phyloP scores from a whole-genome alignment of 2,797 vertebrate species.

The Sebastes kiyomatsui region DNA sequence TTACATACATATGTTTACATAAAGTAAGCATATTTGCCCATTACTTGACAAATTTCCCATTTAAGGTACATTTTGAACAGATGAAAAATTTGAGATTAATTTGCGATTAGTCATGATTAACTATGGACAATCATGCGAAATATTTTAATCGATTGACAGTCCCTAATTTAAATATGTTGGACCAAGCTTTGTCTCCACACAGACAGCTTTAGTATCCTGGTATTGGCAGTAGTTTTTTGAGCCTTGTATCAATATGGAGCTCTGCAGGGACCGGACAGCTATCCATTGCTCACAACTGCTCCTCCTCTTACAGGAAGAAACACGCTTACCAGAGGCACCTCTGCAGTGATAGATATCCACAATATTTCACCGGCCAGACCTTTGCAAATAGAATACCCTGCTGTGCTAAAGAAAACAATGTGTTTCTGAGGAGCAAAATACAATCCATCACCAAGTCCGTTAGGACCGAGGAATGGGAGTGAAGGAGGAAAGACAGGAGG shows the following conservation, averaged over 20 bases:
- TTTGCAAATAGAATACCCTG: slow-evolving; percentile 99
- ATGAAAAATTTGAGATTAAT: too few relatives aligned
- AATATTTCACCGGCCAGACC: slow-evolving; percentile 92
- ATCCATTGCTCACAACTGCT: slow-evolving; percentile 63
- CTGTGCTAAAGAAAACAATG: slow-evolving; percentile 99
- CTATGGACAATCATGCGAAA: accelerated
- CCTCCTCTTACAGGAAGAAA: slow-evolving; percentile 65
- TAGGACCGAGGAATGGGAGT: slow-evolving; percentile 80
- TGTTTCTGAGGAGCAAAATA: slow-evolving; percentile 96
- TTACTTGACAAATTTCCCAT: too few relatives aligned
- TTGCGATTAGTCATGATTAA: too few relatives aligned
- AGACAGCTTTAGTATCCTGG: slow-evolving; percentile 2
- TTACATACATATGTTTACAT: too few relatives aligned
- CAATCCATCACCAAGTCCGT: slow-evolving; percentile 95
- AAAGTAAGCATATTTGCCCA: too few relatives aligned
- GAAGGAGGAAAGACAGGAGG: slow-evolving; percentile 71
- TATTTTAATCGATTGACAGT: not conserved
- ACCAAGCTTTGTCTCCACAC: not conserved
- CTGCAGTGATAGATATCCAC: slow-evolving; percentile 92
- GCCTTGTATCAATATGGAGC: slow-evolving; percentile 36
- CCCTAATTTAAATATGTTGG: not conserved
- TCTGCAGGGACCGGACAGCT: slow-evolving; percentile 55
- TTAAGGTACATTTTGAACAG: too few relatives aligned
- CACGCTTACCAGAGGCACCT: slow-evolving; percentile 84
- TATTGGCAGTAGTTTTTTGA: slow-evolving; percentile 1